Evolutionary conservation across 2,113 vertebrate genomes (phyloP).

Genomic region (Nothoprocta perdicaria): DNA sequence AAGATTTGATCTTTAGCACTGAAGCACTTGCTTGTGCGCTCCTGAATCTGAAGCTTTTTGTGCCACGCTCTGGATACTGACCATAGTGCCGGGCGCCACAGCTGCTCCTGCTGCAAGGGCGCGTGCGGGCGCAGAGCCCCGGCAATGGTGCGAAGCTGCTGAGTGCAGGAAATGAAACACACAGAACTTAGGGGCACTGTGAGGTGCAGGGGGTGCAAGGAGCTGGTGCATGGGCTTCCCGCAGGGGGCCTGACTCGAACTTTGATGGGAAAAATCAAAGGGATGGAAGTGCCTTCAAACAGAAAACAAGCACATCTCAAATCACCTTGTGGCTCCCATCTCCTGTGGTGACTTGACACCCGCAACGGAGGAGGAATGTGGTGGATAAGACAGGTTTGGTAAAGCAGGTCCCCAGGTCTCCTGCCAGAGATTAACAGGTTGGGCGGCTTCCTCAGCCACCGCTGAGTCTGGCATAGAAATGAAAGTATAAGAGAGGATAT

Average conservation of each 20-base stretch:
- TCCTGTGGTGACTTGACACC: not conserved
- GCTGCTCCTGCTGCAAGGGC: slow-evolving; percentile 1
- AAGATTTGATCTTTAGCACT: slow-evolving; percentile 60
- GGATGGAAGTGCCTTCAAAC: not conserved
- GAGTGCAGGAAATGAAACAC: not conserved
- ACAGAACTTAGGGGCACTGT: not conserved
- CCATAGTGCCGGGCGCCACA: not conserved
- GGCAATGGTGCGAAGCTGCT: not conserved
- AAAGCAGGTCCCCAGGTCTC: not conserved
- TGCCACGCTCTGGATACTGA: slow-evolving; percentile 34
- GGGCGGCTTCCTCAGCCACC: not conserved
- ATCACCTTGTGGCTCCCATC: not conserved
- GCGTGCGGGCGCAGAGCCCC: not conserved
- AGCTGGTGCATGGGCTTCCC: not conserved
- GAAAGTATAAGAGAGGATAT: not conserved
- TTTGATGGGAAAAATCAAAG: not conserved
- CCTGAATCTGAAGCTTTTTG: slow-evolving; percentile 24
- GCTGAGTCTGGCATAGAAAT: not conserved
- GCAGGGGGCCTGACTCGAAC: not conserved
- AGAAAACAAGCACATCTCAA: not conserved
- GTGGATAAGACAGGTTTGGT: not conserved
- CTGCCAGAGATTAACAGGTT: not conserved
- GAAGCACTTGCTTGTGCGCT: slow-evolving; percentile 13
- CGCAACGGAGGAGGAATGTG: not conserved
- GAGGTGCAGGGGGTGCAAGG: not conserved